phyloP scores from a whole-genome alignment of 1,140 invertebrate species.

The Tachypleus tridentatus region DNA sequence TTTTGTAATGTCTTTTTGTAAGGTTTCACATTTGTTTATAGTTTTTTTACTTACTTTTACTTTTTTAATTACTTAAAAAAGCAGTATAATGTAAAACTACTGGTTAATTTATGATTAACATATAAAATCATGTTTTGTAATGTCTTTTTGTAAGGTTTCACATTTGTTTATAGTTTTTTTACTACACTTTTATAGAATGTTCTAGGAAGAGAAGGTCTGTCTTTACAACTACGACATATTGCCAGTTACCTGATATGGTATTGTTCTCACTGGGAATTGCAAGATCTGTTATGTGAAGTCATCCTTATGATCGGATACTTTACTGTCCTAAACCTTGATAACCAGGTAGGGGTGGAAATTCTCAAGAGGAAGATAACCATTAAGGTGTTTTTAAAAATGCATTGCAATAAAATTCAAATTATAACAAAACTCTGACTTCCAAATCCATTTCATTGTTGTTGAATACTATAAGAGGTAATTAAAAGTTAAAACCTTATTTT shows the following conservation, averaged over 20 bases:
- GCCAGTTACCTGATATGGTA: slow-evolving; percentile 70
- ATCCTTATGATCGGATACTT: slow-evolving; percentile 69
- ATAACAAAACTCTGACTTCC: not conserved
- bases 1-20: no score
- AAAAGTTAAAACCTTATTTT: no score
- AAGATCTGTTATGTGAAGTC: slow-evolving; percentile 53
- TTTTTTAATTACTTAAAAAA: no score
- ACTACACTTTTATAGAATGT: slow-evolving; percentile 45
- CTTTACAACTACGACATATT: slow-evolving; percentile 76
- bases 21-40: no score
- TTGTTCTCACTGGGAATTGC: slow-evolving; percentile 43
- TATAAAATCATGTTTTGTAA: no score
- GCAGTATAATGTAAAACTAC: no score
- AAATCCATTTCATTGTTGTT: no score
- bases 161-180: no score
- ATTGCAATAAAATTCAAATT: not conserved
- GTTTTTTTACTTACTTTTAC: no score
- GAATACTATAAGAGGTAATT: no score
- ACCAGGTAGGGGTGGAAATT: slow-evolving; percentile 50
- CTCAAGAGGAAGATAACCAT: not conserved
- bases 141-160: no score
- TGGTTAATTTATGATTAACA: no score
- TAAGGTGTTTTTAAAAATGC: not conserved
- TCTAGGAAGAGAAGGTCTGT: slow-evolving; percentile 70
- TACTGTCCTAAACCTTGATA: slow-evolving; percentile 59